These are phyloP conservation scores for Agonum fuliginosum DNA, from an alignment of 2,888 invertebrate genomes.

Conservation along the genomic window DNA sequence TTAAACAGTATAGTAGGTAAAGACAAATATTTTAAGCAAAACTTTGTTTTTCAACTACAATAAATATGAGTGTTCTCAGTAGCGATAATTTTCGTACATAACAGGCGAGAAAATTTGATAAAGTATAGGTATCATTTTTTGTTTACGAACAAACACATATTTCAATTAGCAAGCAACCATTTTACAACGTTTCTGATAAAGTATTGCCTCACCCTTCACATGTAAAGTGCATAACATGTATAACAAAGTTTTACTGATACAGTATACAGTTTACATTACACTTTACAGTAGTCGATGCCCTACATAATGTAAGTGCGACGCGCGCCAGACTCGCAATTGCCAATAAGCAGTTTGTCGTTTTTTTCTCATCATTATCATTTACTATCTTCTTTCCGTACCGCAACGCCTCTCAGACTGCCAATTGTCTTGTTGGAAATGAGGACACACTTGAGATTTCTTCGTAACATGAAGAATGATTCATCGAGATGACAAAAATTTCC, in stretches of 20 bases:
- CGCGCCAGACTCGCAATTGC: slow-evolving; percentile 46
- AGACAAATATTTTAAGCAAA: no score
- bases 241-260: slow-evolving; percentile 12
- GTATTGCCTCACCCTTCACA: no score
- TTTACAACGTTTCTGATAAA: neutral
- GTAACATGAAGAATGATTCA: no score
- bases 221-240: slow-evolving; percentile 15
- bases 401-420: neutral
- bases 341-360: slow-evolving; percentile 46
- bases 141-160: no score
- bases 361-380: slow-evolving; percentile 51
- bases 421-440: slow-evolving; percentile 33
- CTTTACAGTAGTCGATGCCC: slow-evolving; percentile 16
- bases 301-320: slow-evolving; percentile 41
- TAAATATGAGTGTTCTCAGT: no score
- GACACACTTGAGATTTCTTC: slow-evolving; percentile 20
- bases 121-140: no score
- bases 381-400: slow-evolving; percentile 20
- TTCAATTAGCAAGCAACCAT: neutral
- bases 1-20: no score
- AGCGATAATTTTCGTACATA: no score
- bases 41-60: no score
- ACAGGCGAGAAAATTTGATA: no score
- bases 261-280: no score
- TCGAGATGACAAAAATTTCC: no score